phyloP scores from a whole-genome alignment of 2,888 invertebrate genomes.

The Magallana nippona region DNA sequence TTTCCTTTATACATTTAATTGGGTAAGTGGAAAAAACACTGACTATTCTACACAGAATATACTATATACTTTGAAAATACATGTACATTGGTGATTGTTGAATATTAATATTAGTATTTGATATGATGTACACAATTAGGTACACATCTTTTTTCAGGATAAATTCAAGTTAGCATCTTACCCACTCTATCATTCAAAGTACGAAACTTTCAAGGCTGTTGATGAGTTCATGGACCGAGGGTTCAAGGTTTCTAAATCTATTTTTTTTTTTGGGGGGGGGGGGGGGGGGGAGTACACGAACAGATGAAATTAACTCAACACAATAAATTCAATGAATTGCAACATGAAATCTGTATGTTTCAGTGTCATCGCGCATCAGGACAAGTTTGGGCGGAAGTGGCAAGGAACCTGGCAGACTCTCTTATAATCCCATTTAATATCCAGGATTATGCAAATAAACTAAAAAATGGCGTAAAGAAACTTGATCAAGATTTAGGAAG shows the following conservation, averaged over 20 bases:
- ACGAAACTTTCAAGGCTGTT: constrained; percentile 79
- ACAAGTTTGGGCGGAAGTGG: constrained; percentile 79
- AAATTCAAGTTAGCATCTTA: constrained; percentile 69
- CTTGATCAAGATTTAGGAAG: constrained; percentile 50
- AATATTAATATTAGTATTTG: no score
- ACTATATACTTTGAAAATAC: background rate
- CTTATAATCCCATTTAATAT: constrained; percentile 68
- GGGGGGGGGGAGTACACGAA: no score
- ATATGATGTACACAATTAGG: no score
- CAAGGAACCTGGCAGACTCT: constrained; percentile 77
- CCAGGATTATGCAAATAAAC: constrained; percentile 57
- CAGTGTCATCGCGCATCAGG: constrained; percentile 76
- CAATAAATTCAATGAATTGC: no score
- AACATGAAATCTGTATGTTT: background rate
- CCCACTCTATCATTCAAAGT: constrained; percentile 80
- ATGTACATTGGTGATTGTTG: constrained; percentile 37
- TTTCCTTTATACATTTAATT: constrained; percentile 76
- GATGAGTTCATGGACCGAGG: constrained; percentile 77
- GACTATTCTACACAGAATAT: background rate
- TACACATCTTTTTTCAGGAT: constrained; percentile 45
- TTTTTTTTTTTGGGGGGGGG: no score
- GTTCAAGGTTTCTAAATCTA: constrained; percentile 66
- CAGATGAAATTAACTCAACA: no score
- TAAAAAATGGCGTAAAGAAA: constrained; percentile 49
- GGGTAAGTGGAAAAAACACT: constrained; percentile 53